Percentiles rank a stretch among this genome's conserved stretches.
phyloP scores from a whole-genome alignment of 2,113 vertebrate genomes.

The Heteronetta atricapilla region DNA sequence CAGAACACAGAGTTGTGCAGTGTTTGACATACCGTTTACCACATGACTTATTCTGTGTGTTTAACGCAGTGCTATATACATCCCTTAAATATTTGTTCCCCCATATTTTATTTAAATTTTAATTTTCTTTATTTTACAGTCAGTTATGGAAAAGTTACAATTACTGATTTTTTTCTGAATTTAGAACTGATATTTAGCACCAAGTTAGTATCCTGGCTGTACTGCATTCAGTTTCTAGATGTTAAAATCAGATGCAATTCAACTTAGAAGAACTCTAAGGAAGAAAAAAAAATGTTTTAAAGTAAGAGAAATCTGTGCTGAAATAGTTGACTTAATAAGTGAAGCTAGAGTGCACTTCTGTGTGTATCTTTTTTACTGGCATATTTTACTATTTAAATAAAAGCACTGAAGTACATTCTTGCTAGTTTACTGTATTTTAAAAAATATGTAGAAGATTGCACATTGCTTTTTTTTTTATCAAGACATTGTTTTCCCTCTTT shows the following conservation, averaged over 20 bases:
- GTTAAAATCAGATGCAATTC: not conserved
- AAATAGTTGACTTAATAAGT: not conserved
- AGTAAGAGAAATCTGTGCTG: not conserved
- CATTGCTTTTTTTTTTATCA: not conserved
- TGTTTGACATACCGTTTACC: not conserved
- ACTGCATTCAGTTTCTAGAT: not conserved
- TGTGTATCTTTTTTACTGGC: not conserved
- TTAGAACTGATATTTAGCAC: not conserved
- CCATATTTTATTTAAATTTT: not conserved
- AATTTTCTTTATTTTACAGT: not conserved
- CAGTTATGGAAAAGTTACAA: not conserved
- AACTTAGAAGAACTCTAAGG: not conserved
- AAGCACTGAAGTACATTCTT: not conserved
- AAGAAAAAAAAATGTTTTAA: not conserved
- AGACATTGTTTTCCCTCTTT: not conserved
- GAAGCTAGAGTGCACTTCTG: not conserved
- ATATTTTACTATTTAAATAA: slow-evolving; percentile 8
- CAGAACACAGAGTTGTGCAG: not conserved
- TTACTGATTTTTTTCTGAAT: not conserved
- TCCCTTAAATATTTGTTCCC: not conserved
- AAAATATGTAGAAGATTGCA: not conserved
- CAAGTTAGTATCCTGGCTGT: not conserved
- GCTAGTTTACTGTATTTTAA: not conserved
- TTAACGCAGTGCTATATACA: not conserved
- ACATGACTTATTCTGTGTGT: not conserved